These are phyloP conservation scores for Troides helena DNA, from an alignment of 2,888 invertebrate species.

Conservation along the genomic window DNA sequence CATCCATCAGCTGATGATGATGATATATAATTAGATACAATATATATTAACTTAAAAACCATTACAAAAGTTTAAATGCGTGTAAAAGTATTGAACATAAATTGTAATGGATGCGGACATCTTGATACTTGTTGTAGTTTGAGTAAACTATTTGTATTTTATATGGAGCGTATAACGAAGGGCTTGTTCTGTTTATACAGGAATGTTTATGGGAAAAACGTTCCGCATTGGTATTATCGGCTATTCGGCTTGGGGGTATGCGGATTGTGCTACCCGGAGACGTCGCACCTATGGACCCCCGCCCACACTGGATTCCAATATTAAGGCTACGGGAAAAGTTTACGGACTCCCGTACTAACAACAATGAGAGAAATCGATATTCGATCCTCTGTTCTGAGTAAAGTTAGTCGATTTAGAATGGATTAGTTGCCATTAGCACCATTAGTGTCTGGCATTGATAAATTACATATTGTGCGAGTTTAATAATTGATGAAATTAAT, in stretches of 20 bases:
- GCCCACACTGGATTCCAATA: slow-evolving; percentile 19
- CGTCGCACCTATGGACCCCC: slow-evolving; percentile 17
- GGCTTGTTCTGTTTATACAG: slow-evolving; percentile 19
- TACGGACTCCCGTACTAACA: slow-evolving; percentile 23
- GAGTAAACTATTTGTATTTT: slow-evolving; percentile 12
- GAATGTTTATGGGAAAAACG: slow-evolving; percentile 19
- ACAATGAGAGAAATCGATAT: slow-evolving; percentile 28
- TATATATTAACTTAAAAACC: no score
- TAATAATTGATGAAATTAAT: slow-evolving; percentile 18
- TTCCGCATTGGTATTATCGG: slow-evolving; percentile 21
- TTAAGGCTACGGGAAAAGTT: slow-evolving; percentile 25
- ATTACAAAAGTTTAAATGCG: neutral
- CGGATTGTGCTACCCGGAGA: slow-evolving; percentile 39
- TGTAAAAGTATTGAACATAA: neutral
- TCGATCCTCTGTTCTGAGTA: slow-evolving; percentile 25
- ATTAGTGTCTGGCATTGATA: slow-evolving; percentile 18
- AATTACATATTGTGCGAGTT: slow-evolving; percentile 21
- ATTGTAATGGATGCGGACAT: neutral
- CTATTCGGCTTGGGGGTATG: slow-evolving; percentile 25
- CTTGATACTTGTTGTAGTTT: neutral
- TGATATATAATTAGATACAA: no score
- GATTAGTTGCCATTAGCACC: slow-evolving; percentile 19
- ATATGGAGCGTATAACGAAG: slow-evolving; percentile 10
- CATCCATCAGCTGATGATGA: no score
- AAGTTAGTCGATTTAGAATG: slow-evolving; percentile 19